A percentile compares a stretch with the other conserved stretches of the same genome.
These are phyloP conservation scores for Oligia strigilis DNA, from an alignment of 2,888 invertebrate genomes.

Conservation along the genomic window DNA sequence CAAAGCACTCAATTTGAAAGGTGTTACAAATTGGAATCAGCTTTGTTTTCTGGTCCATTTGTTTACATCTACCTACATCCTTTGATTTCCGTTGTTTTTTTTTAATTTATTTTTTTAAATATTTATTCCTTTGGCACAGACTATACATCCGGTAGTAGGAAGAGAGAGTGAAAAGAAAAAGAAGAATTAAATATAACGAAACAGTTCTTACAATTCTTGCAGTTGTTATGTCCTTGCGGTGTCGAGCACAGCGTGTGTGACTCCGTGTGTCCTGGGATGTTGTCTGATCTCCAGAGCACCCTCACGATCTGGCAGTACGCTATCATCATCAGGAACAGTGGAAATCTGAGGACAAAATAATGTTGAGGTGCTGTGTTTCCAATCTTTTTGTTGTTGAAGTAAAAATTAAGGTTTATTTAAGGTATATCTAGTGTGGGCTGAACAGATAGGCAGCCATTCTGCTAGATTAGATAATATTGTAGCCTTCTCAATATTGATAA, in stretches of 20 bases:
- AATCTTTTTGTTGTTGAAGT: background rate
- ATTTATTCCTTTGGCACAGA: background rate
- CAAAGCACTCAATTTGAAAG: background rate
- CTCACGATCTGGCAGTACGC: slow-evolving; percentile 96
- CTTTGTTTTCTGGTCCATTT: background rate
- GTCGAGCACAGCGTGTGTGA: slow-evolving; percentile 85
- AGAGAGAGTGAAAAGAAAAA: background rate
- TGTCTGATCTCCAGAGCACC: slow-evolving; percentile 95
- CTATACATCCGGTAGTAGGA: background rate
- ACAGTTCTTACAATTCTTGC: slow-evolving; percentile 74
- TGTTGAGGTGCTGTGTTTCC: background rate
- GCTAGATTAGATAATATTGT: background rate
- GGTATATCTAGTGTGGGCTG: background rate
- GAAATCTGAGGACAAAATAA: slow-evolving; percentile 86
- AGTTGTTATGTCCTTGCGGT: slow-evolving; percentile 82
- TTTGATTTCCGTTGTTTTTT: too few species aligned
- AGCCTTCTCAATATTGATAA: too few species aligned
- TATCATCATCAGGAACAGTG: slow-evolving; percentile 95
- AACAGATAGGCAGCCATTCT: too few species aligned
- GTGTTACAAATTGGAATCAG: background rate
- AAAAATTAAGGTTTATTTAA: background rate
- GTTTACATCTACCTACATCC: background rate
- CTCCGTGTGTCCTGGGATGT: slow-evolving; percentile 93
- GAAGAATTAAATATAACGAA: background rate
- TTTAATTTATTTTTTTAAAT: too few species aligned